These are phyloP conservation scores for Strongylocentrotus purpuratus DNA, from an alignment of 35 echinoderm and acorn worm genomes.

Conservation along the genomic window DNA sequence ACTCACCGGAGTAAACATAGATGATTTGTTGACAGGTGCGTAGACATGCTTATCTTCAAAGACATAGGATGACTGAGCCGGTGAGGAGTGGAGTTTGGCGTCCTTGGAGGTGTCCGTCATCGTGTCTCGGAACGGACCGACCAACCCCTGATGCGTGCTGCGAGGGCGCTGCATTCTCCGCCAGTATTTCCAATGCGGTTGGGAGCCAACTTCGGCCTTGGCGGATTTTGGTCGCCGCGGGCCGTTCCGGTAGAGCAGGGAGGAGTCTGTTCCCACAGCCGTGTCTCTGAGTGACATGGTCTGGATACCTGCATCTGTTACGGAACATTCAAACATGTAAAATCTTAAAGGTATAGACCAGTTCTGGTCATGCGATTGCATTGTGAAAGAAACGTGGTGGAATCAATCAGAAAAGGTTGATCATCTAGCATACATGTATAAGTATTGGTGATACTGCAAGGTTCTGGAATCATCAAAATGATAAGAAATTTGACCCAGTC, in stretches of 20 bases:
- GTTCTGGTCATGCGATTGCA: too few species aligned
- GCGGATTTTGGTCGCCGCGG: neutral
- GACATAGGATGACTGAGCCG: neutral
- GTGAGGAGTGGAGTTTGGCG: neutral
- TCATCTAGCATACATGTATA: too few species aligned
- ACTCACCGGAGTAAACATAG: conserved; percentile 14
- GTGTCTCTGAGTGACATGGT: conserved; percentile 62
- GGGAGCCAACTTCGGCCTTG: conserved; percentile 26
- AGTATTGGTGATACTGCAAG: too few species aligned
- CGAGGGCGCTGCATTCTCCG: conserved; percentile 49
- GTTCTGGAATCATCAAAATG: too few species aligned
- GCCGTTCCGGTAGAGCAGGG: conserved; percentile 42
- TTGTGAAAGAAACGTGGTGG: too few species aligned
- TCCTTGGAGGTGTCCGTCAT: conserved; percentile 21
- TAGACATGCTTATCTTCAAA: conserved; percentile 37
- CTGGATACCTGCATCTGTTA: conserved; percentile 52
- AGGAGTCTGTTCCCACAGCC: conserved; percentile 67
- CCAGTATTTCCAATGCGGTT: conserved; percentile 79
- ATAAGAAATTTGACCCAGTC: too few species aligned
- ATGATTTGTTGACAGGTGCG: conserved; percentile 2
- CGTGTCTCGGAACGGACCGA: conserved; percentile 42
- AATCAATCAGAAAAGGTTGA: too few species aligned
- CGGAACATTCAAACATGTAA: neutral
- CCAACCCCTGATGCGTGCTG: conserved; percentile 23
- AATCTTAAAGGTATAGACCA: too few species aligned